Evolutionary conservation across 2,797 vertebrate genomes (phyloP), one percentile per base, ranked within the genome.

Genomic region (Pagetopsis macropterus): DNA sequence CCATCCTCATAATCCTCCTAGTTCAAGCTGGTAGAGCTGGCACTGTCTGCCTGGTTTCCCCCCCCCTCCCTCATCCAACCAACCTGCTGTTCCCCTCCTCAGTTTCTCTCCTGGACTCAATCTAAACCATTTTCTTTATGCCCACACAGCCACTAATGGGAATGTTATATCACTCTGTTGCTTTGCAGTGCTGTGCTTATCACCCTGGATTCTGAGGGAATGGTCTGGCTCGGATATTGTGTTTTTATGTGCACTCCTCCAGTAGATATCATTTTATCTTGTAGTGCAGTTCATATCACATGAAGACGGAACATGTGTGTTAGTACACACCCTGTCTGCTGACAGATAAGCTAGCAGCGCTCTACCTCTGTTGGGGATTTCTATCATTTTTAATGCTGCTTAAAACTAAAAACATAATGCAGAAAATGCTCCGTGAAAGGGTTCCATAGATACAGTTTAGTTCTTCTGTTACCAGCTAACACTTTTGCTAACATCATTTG

Each of bases 1-100:
- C 71, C 55, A 23, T 79, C 78, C 74, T 82, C 73, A 33, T 90
- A 91, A 92, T 92, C 92, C 87, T 82, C 71, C 83, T 66, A 50
- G 75, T 68, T 83, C 84, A 83, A 84, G 82, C 86, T 88, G 86
- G 62, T 78, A 15, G 37, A 82, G 61, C 65, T 84, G 83, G 73
- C 71, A 67, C 60, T 41, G 60, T 61, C 43, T 76, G 72, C 37
- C 69, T 40, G 58, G 41, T 60, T 46, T 17, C 46, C 68, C 76
- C 65, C 67, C 60, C 51, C 65, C 65, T 33, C 55, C 66, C 45
- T 64, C 23, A 41, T 33, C 65, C 69, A 78, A 41, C 65, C 69
- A 78, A 59, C 61, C 76, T 83, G 65, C 82, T 70, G 50, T 75
- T 52, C 44, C 56, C 58, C 21, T 49, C 40, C n/a, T 68, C 41